phyloP scores from a whole-genome alignment of 2,113 vertebrate genomes.

The Morone chrysops region DNA sequence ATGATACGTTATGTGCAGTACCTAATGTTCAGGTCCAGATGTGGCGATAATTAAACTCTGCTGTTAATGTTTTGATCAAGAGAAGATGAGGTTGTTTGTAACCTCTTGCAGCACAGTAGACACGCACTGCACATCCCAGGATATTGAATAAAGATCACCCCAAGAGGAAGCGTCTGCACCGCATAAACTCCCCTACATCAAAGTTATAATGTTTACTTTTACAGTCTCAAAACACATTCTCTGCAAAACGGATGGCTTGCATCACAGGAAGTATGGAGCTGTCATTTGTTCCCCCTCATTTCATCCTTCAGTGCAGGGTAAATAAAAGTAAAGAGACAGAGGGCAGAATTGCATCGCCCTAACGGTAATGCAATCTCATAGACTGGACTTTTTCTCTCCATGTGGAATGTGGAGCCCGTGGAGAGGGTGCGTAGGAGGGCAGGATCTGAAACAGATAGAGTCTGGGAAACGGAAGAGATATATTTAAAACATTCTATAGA shows the following conservation, averaged over 20 bases:
- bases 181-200: slow-evolving; percentile 71
- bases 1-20: background rate
- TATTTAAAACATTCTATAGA: slow-evolving; percentile 53
- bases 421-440: slow-evolving; percentile 64
- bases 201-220: slow-evolving; percentile 70
- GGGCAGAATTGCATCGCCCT: slow-evolving; percentile 55
- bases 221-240: slow-evolving; percentile 51
- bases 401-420: slow-evolving; percentile 70
- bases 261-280: slow-evolving; percentile 70
- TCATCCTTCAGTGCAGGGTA: slow-evolving; percentile 59
- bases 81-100: slow-evolving; percentile 76
- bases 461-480: slow-evolving; percentile 60
- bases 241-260: slow-evolving; percentile 47
- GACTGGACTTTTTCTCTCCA: slow-evolving; percentile 54
- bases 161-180: slow-evolving; percentile 63
- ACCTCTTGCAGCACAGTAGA: slow-evolving; percentile 79
- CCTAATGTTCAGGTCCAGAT: slow-evolving; percentile 28
- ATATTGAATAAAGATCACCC: slow-evolving; percentile 66
- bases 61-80: slow-evolving; percentile 43
- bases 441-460: slow-evolving; percentile 54
- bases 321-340: slow-evolving; percentile 66
- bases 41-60: slow-evolving; percentile 39
- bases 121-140: slow-evolving; percentile 60
- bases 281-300: slow-evolving; percentile 44
- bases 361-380: slow-evolving; percentile 57